phyloP scores from a whole-genome alignment of 2,888 invertebrate species.

The Zelleria hepariella region DNA sequence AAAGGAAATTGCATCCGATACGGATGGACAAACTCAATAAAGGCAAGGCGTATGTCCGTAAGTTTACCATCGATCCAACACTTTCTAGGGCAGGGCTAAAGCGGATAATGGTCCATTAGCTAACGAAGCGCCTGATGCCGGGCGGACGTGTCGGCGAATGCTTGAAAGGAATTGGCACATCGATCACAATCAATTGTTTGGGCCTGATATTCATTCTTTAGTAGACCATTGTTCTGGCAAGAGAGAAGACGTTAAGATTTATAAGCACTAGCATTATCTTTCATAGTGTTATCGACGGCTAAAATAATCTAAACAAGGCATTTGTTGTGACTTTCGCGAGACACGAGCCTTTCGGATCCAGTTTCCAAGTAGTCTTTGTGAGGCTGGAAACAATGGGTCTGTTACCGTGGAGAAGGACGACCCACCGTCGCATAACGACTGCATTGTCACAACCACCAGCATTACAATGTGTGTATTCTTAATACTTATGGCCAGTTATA shows the following conservation, averaged over 20 bases:
- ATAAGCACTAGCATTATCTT: background rate
- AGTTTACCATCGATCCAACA: background rate
- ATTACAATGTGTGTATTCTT: constrained; percentile 26
- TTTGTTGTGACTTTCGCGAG: constrained; percentile 17
- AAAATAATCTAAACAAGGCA: background rate
- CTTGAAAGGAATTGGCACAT: constrained; percentile 24
- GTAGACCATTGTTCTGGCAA: background rate
- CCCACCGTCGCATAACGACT: constrained; percentile 54
- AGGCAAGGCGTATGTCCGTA: background rate
- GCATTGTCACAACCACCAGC: constrained; percentile 32
- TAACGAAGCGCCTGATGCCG: constrained; percentile 29
- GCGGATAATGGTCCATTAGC: constrained; percentile 25
- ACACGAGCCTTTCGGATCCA: constrained; percentile 52
- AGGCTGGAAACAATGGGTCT: constrained; percentile 47
- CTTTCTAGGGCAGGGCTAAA: constrained; percentile 8
- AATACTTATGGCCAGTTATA: background rate
- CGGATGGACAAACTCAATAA: constrained; percentile 1
- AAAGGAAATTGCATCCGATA: background rate
- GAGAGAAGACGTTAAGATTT: background rate
- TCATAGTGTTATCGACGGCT: background rate
- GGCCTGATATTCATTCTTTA: background rate
- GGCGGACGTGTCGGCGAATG: constrained; percentile 27
- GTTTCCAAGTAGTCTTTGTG: constrained; percentile 64
- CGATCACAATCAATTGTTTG: constrained; percentile 1
- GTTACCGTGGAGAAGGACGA: constrained; percentile 65